These are phyloP conservation scores for Leptinotarsa undecemlineata DNA, from an alignment of 1,140 invertebrate genomes.

Conservation along the genomic window DNA sequence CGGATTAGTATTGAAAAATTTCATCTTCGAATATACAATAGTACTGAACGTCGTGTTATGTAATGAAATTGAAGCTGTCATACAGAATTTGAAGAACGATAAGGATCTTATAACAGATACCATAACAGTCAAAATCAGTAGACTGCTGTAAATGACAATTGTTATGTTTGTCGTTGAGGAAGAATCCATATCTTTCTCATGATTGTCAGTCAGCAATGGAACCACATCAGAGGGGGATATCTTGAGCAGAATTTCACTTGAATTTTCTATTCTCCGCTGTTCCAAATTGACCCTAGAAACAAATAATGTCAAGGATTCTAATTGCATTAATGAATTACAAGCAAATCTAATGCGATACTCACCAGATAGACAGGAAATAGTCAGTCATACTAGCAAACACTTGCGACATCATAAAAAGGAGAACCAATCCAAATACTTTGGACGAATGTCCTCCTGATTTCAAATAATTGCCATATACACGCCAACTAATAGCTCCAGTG, in stretches of 20 bases:
- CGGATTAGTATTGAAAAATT: conserved; percentile 88
- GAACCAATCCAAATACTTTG: conserved; percentile 24
- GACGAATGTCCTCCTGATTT: conserved; percentile 61
- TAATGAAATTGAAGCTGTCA: conserved; percentile 63
- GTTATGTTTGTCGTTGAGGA: conserved; percentile 76
- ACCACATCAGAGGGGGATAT: conserved; percentile 62
- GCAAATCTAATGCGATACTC: conserved; percentile 37
- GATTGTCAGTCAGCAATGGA: conserved; percentile 73
- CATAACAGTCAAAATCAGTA: conserved; percentile 75
- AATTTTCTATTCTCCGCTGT: conserved; percentile 63
- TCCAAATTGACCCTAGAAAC: conserved; percentile 40
- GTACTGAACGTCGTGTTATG: conserved; percentile 85
- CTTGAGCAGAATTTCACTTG: conserved; percentile 60
- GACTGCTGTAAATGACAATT: conserved; percentile 78
- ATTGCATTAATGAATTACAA: background rate
- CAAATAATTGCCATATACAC: conserved; percentile 67
- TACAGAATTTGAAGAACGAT: conserved; percentile 74
- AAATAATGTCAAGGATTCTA: conserved; percentile 10
- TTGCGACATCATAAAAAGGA: conserved; percentile 31
- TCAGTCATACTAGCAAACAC: conserved; percentile 24
- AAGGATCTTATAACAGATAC: conserved; percentile 67
- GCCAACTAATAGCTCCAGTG: conserved; percentile 61
- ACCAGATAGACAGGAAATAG: conserved; percentile 65
- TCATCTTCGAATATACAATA: conserved; percentile 79
- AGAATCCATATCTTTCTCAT: conserved; percentile 64